phyloP scores from a whole-genome alignment of 2,888 invertebrate genomes.

The Eucera pruinosa region DNA sequence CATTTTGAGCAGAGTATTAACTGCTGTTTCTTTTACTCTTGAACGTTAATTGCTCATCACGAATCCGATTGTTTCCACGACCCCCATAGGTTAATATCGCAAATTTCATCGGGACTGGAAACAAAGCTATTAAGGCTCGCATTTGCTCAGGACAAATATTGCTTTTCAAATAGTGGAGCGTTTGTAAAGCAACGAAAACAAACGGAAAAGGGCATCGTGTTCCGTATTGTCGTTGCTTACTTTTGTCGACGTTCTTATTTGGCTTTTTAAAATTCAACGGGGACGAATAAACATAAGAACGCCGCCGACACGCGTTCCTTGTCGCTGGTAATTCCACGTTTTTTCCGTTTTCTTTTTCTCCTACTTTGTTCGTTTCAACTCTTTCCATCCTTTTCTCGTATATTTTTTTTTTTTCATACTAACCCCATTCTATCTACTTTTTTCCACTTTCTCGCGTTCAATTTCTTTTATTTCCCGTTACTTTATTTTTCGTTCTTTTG shows the following conservation, averaged over 20 bases:
- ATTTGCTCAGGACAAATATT: not conserved
- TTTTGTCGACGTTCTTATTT: conserved; percentile 8
- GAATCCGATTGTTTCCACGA: not conserved
- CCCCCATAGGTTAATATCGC: not conserved
- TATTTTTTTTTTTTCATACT: not conserved
- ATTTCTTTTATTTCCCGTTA: too few relatives aligned
- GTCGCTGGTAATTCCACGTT: not conserved
- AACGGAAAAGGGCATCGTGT: not conserved
- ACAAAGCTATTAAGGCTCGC: not conserved
- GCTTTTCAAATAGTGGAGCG: not conserved
- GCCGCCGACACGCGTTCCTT: not conserved
- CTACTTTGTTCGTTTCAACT: not conserved
- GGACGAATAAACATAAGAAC: conserved; percentile 17
- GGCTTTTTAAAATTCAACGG: conserved; percentile 26
- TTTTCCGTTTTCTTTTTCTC: not conserved
- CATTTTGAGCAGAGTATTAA: too few relatives aligned
- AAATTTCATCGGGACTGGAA: not conserved
- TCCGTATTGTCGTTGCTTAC: conserved; percentile 12
- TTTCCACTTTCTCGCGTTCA: too few relatives aligned
- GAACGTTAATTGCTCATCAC: not conserved
- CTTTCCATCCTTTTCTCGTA: too few relatives aligned
- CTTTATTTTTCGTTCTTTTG: too few relatives aligned
- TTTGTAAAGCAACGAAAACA: conserved; percentile 19
- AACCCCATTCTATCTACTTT: too few relatives aligned
- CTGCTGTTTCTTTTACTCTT: not conserved